Evolutionary conservation across 2,797 vertebrate species (phyloP).

Genomic region (Apogon talboti): DNA sequence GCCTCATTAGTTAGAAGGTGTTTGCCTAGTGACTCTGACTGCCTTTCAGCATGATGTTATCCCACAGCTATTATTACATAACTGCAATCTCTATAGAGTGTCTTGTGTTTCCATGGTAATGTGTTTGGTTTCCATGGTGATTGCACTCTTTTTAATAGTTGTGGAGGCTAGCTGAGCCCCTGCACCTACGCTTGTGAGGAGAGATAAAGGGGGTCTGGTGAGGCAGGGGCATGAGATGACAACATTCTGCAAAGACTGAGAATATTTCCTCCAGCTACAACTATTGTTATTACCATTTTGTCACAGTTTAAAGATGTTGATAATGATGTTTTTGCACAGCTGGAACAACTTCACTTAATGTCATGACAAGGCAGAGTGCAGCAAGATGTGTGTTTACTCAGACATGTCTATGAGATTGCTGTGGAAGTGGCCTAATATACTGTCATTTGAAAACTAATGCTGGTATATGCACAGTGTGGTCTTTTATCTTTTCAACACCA

Average conservation of each 20-base stretch:
- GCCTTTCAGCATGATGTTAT: conserved; percentile 33
- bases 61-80: conserved; percentile 76
- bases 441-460: neutral
- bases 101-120: conserved; percentile 80
- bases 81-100: conserved; percentile 58
- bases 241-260: neutral
- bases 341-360: conserved; percentile 14
- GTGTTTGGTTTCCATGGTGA: conserved; percentile 79
- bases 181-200: conserved; percentile 51
- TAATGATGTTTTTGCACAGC: conserved; percentile 20
- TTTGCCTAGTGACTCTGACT: conserved; percentile 29
- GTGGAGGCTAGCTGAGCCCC: conserved; percentile 39
- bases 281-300: neutral
- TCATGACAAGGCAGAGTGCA: conserved; percentile 1
- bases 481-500: no score
- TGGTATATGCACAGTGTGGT: conserved; percentile 3
- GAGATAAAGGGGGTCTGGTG: conserved; percentile 28
- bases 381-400: conserved; percentile 21
- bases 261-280: neutral
- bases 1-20: conserved; percentile 18
- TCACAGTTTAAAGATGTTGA: conserved; percentile 4
- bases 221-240: conserved; percentile 28
- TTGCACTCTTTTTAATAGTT: conserved; percentile 49
- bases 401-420: neutral
- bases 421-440: neutral